phyloP scores from a whole-genome alignment of 2,797 vertebrate genomes.

The Melanotaenia nigrans region DNA sequence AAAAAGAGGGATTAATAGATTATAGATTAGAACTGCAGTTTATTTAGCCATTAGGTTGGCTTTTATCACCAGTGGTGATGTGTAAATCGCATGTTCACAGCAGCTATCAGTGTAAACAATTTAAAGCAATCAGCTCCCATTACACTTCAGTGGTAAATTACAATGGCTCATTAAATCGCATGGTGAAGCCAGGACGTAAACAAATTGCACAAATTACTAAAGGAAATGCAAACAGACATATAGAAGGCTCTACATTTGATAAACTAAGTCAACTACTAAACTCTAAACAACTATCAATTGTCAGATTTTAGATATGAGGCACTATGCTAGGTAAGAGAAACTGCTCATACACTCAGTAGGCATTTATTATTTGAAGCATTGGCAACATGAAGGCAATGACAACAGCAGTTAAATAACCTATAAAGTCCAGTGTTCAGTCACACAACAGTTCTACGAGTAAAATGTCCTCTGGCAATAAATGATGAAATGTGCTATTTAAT shows the following conservation, averaged over 20 bases:
- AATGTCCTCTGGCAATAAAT: constrained; percentile 5
- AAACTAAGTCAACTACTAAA: constrained; percentile 21
- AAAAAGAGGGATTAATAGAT: constrained; percentile 10
- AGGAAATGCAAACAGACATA: constrained; percentile 29
- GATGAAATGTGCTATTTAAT: constrained; percentile 17
- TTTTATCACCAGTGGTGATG: constrained; percentile 10
- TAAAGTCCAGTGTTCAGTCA: constrained; percentile 11
- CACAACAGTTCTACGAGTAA: constrained; percentile 3
- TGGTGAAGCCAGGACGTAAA: constrained; percentile 29
- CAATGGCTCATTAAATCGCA: constrained; percentile 37
- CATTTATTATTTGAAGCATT: constrained; percentile 25
- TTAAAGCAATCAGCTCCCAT: constrained; percentile 40
- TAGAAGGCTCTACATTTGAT: constrained; percentile 38
- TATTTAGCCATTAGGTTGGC: constrained; percentile 30
- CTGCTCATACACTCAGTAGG: constrained; percentile 9
- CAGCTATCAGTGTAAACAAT: constrained; percentile 27
- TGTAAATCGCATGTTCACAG: constrained; percentile 32
- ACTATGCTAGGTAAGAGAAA: neutral
- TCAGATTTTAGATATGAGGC: constrained; percentile 9
- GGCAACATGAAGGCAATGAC: constrained; percentile 12
- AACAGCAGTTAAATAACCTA: constrained; percentile 27
- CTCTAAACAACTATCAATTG: constrained; percentile 42
- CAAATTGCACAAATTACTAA: constrained; percentile 41
- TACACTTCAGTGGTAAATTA: constrained; percentile 32
- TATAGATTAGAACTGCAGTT: constrained; percentile 12